Evolutionary conservation across 2,113 vertebrate genomes (phyloP), one percentile per base, ranked within the genome.

Genomic region (Hymenochirus boettgeri): DNA sequence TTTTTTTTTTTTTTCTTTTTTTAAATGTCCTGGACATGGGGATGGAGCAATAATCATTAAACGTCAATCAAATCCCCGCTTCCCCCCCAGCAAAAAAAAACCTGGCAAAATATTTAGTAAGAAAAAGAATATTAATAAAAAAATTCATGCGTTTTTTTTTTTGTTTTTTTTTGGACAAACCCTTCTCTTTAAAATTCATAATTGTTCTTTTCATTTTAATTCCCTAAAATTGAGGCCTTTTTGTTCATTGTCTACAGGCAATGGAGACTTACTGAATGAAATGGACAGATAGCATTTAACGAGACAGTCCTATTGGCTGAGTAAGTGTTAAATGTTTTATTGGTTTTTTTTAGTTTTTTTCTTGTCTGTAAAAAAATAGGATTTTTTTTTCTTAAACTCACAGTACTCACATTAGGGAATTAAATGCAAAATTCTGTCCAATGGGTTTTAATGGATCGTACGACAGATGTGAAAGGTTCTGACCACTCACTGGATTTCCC

Each of bases 401-500:
- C n/a, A 37, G 22, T 11, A 57, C 42, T 42, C 54, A 29, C 15
- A 27, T 23, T 57, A 35, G 37, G 42, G 52, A 57, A 46, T 65
- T 57, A 42, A 62, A 53, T 48, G 53, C 29, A n/a, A 19, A 48
- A 47, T 45, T 57, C 2, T 64, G 35, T 31, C 13, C 53, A 45
- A 9, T 52, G 50, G 50, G 50, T 17, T 25, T n/a, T 3, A 12
- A 7, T 56, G 51, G 21, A 17, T 45, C 59, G 52, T 69, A 27
- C 47, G 65, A 69, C 65, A 60, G 57, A 57, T 53, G 46, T 46
- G 64, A 67, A n/a, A 67, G 54, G 64, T 56, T 60, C 52, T 60
- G 57, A 60, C 58, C 53, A 55, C 46, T 53, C 57, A 45, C 57
- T n/a, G 65, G 57, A 60, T 69, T 67, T 59, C 60, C 35, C 77